Evolutionary conservation across 2,888 invertebrate species (phyloP).

Genomic region (Petrolisthes cinctipes): DNA sequence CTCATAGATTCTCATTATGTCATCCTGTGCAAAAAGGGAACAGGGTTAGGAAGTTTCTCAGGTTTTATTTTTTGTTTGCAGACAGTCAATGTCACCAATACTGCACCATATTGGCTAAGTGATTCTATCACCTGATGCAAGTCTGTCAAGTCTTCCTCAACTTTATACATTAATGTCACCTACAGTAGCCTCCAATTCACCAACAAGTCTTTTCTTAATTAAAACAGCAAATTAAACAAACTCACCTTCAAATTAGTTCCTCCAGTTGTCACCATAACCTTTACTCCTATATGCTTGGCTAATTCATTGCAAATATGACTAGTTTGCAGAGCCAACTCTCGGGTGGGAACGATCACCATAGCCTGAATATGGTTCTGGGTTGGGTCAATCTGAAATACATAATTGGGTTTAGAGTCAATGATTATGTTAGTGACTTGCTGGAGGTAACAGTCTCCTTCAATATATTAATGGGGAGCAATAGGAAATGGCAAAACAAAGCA

Average conservation of each 20-base stretch:
- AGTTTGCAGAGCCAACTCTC: conserved; percentile 98
- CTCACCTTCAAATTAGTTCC: conserved; percentile 83
- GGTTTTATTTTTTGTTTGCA: too few relatives aligned
- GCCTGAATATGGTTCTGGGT: conserved; percentile 79
- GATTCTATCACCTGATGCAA: too few relatives aligned
- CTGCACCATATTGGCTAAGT: not conserved
- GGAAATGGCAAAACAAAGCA: not conserved
- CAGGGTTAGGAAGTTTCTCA: too few relatives aligned
- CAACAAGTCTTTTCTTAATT: too few relatives aligned
- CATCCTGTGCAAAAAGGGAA: conserved; percentile 80
- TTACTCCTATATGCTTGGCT: conserved; percentile 95
- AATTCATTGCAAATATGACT: conserved; percentile 99
- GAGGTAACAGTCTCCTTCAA: too few relatives aligned
- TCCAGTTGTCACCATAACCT: conserved; percentile 99
- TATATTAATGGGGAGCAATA: too few relatives aligned
- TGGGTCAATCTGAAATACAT: conserved; percentile 69
- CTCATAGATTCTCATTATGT: conserved; percentile 99
- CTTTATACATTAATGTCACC: too few relatives aligned
- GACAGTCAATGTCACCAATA: not conserved
- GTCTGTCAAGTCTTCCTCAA: too few relatives aligned
- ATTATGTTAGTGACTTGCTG: too few relatives aligned
- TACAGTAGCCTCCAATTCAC: too few relatives aligned
- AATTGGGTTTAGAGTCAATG: not conserved
- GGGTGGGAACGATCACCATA: conserved; percentile 96
- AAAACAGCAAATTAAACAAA: not conserved